Evolutionary conservation across 53 echinoderm and acorn worm genomes (phyloP).

Genomic region (Pentamera pediparva): DNA sequence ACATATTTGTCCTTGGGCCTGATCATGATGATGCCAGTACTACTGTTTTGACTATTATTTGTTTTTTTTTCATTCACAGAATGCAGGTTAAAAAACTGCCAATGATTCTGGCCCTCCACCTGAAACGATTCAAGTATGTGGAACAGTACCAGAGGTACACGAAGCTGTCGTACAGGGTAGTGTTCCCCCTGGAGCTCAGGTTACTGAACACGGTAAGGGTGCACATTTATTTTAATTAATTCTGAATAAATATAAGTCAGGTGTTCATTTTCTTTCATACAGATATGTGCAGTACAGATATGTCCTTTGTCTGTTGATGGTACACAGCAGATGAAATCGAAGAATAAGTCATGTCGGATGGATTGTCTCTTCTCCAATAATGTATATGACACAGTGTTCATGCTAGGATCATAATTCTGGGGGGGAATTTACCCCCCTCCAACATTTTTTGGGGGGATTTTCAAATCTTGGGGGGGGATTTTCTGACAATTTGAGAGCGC

Average conservation of each 20-base stretch:
- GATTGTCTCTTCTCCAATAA: too few species aligned
- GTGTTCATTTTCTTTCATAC: too few species aligned
- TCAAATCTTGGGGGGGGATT: too few species aligned
- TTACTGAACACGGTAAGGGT: conserved; percentile 90
- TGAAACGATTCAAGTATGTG: conserved; percentile 97
- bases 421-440: too few species aligned
- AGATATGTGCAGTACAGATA: too few species aligned
- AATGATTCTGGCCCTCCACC: conserved; percentile 81
- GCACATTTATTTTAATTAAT: not conserved
- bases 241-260: not conserved
- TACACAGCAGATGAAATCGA: too few species aligned
- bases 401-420: too few species aligned
- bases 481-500: too few species aligned
- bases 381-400: too few species aligned
- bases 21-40: not conserved
- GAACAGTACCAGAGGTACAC: conserved; percentile 96
- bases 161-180: conserved; percentile 95
- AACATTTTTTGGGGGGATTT: too few species aligned
- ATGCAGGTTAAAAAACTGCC: conserved; percentile 99
- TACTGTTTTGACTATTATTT: not conserved
- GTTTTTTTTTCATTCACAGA: conserved; percentile 41
- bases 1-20: not conserved
- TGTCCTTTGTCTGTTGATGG: too few species aligned
- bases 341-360: too few species aligned
- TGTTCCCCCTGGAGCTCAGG: conserved; percentile 92